Evolutionary conservation across 2,113 vertebrate species (phyloP), one percentile per base, ranked within the genome.

Genomic region (Centropristis striata): DNA sequence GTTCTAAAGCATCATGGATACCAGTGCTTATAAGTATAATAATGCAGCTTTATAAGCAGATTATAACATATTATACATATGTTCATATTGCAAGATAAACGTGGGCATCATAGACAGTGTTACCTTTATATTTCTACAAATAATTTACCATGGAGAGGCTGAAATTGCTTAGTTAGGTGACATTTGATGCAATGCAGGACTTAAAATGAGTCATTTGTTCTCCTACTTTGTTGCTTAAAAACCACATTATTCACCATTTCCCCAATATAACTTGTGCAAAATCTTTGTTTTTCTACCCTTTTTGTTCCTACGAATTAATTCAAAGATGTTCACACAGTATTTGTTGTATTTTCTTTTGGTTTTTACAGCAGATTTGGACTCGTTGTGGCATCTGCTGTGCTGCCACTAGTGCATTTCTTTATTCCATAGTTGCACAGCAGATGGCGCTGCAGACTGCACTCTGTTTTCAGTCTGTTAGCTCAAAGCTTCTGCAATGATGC

Each of bases 361-460:
- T 27, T 37, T 66, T 20, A 50, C 21, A 44, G 23, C n/a, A n/a
- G n/a, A n/a, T n/a, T n/a, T n/a, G n/a, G n/a, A 37, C 69, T 11
- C 41, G 8, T 11, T 8, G 0, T 5, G 2, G 23, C 41, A 13
- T 37, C 16, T 39, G 21, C 5, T 25, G 16, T 12, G 21, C 4
- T 14, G 28, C 14, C 27, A 32, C 2, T 9, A 11, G 4, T 69
- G 63, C 8, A 15, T 60, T 51, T 32, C 1, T 53, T 1, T 21
- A 8, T 79, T 60, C 20, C n/a, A 16, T 0, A 1, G 0, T 27
- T 65, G 55, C 4, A 77, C 94, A 90, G 85, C 66, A 90, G 94
- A 71, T 81, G 85, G 90, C 90, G 69, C 0, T 9, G 71, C 8
- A 88, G 75, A 80, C 84, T 49, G 6, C 11, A 1, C 20, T 61